A percentile compares a stretch with the other conserved stretches of the same genome.
phyloP scores from a whole-genome alignment of 2,888 invertebrate genomes.

The Tipula helvola region DNA sequence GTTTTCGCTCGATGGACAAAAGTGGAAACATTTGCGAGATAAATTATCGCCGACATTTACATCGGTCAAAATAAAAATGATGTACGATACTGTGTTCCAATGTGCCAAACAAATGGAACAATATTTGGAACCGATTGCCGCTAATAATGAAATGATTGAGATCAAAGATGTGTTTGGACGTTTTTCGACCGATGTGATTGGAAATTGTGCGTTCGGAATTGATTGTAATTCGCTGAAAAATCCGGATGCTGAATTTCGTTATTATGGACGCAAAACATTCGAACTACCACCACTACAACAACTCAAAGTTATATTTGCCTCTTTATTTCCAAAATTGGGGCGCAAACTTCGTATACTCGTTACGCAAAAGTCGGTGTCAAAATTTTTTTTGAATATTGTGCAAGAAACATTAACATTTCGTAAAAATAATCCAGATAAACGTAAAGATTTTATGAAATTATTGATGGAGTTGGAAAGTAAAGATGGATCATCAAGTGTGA shows the following conservation, averaged over 20 bases:
- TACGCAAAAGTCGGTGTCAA: slow-evolving; percentile 22
- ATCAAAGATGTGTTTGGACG: slow-evolving; percentile 28
- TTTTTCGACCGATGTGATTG: slow-evolving; percentile 35
- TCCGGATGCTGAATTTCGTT: slow-evolving; percentile 24
- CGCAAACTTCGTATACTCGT: slow-evolving; percentile 19
- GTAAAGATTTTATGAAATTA: slow-evolving; percentile 40
- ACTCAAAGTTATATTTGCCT: neutral
- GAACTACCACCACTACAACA: neutral
- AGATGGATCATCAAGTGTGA: slow-evolving; percentile 17
- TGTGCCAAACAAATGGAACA: slow-evolving; percentile 21
- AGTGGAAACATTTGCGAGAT: no score
- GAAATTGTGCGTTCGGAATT: slow-evolving; percentile 31
- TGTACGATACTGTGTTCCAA: no score
- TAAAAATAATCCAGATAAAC: slow-evolving; percentile 26
- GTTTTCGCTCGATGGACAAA: no score
- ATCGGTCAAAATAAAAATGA: no score
- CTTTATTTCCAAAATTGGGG: neutral
- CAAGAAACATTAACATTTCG: slow-evolving; percentile 30
- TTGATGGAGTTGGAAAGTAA: slow-evolving; percentile 35
- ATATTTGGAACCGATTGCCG: slow-evolving; percentile 17
- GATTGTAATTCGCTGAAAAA: slow-evolving; percentile 28
- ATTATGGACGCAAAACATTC: slow-evolving; percentile 14
- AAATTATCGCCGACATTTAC: no score
- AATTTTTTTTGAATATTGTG: slow-evolving; percentile 11
- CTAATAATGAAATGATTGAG: slow-evolving; percentile 22